These are phyloP conservation scores for Platichthys stellatus DNA, from an alignment of 2,113 vertebrate genomes.

Conservation along the genomic window DNA sequence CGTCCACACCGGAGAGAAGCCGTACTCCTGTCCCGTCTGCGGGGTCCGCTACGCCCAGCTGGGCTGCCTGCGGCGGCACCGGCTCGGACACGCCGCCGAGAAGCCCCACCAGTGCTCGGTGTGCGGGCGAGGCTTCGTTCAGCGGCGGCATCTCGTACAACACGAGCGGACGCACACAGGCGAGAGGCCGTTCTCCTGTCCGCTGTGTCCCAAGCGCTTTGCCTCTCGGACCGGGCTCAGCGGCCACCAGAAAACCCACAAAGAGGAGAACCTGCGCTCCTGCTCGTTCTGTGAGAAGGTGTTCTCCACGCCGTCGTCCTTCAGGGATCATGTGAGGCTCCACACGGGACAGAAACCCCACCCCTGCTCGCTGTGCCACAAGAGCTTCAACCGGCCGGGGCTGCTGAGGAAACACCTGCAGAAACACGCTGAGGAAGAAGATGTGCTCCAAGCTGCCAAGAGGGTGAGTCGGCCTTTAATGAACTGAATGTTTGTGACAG, in stretches of 20 bases:
- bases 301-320: constrained; percentile 59
- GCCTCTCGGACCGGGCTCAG: constrained; percentile 51
- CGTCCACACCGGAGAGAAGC: constrained; percentile 67
- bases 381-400: constrained; percentile 69
- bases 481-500: no score
- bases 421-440: constrained; percentile 9
- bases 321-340: constrained; percentile 56
- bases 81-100: constrained; percentile 36
- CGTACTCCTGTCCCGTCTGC: constrained; percentile 63
- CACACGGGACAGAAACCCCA: constrained; percentile 61
- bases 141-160: constrained; percentile 52
- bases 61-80: constrained; percentile 65
- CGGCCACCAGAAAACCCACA: constrained; percentile 51
- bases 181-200: constrained; percentile 59
- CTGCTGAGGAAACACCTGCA: constrained; percentile 63
- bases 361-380: constrained; percentile 55
- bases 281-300: constrained; percentile 60
- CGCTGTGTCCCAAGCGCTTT: constrained; percentile 65
- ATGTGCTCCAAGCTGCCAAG: not conserved
- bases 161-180: constrained; percentile 66
- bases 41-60: constrained; percentile 57
- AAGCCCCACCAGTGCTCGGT: constrained; percentile 45
- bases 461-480: constrained; percentile 8
- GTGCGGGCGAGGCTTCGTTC: constrained; percentile 60
- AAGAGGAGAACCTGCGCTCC: constrained; percentile 14